These are phyloP conservation scores for Balearica regulorum DNA, from an alignment of 2,797 vertebrate genomes.

Conservation along the genomic window DNA sequence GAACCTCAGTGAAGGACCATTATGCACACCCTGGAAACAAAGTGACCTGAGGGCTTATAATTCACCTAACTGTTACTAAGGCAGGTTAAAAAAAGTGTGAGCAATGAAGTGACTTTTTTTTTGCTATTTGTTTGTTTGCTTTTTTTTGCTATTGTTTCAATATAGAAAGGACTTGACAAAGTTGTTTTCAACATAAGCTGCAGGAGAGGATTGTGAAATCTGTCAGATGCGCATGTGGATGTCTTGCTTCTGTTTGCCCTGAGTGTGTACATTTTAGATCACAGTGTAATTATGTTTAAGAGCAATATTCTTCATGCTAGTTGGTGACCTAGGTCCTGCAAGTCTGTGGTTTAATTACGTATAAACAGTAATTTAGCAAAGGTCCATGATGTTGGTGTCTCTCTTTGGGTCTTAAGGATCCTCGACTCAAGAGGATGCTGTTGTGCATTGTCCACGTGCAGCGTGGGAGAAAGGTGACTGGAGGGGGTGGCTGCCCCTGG, in stretches of 20 bases:
- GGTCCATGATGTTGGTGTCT: too few species aligned
- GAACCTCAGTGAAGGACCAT: background rate
- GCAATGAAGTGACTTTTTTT: background rate
- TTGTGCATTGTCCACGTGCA: accelerated
- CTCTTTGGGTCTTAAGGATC: accelerated
- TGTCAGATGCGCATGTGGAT: accelerated
- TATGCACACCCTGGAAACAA: background rate
- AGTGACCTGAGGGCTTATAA: background rate
- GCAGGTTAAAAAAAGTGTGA: background rate
- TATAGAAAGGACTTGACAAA: background rate
- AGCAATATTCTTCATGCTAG: background rate
- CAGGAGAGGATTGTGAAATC: background rate
- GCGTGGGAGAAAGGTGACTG: background rate
- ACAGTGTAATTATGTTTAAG: background rate
- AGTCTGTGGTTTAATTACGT: background rate
- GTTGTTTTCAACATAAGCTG: accelerated
- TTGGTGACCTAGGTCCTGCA: background rate
- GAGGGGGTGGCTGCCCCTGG: background rate
- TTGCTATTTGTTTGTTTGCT: background rate
- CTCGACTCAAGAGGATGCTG: background rate
- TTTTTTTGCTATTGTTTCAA: background rate
- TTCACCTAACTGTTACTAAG: background rate
- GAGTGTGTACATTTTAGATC: accelerated
- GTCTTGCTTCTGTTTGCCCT: background rate
- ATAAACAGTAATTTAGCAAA: background rate